Conservation (phyloP, 2,797 vertebrate genomes). For the Pangasius macronema region DNA sequence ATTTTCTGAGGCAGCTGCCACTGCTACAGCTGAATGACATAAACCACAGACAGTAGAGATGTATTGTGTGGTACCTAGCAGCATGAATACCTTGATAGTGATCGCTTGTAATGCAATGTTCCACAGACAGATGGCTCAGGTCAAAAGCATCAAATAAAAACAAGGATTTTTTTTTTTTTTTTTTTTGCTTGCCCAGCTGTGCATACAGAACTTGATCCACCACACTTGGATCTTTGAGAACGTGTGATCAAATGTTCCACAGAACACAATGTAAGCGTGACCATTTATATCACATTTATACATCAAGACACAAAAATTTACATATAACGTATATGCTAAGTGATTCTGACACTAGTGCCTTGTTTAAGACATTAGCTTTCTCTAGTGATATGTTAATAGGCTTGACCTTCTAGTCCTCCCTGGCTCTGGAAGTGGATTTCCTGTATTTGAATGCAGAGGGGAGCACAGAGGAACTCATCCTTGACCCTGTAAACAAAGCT, state of each 20-base stretch:
- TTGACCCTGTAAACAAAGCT: constrained; percentile 71
- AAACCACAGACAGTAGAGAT: constrained; percentile 71
- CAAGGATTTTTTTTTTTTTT: constrained; percentile 33
- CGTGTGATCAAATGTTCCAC: constrained; percentile 34
- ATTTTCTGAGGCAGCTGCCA: constrained; percentile 52
- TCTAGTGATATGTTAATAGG: constrained; percentile 73
- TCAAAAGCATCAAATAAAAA: constrained; percentile 66
- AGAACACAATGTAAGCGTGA: constrained; percentile 26
- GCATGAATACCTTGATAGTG: constrained; percentile 58
- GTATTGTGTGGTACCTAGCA: constrained; percentile 62
- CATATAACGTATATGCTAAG: not conserved
- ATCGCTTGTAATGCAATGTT: constrained; percentile 61
- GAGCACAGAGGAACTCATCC: constrained; percentile 69
- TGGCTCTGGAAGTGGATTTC: constrained; percentile 68
- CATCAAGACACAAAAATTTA: not conserved
- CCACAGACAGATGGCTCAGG: constrained; percentile 72
- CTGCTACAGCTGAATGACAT: constrained; percentile 62
- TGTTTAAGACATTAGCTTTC: constrained; percentile 61
- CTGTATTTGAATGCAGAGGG: constrained; percentile 73
- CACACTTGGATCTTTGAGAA: constrained; percentile 45
- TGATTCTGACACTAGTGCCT: constrained; percentile 62
- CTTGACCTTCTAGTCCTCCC: constrained; percentile 70
- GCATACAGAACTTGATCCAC: constrained; percentile 53
- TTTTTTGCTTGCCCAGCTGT: constrained; percentile 48
- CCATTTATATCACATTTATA: constrained; percentile 34